A percentile compares a stretch with the other conserved stretches of the same genome.
Evolutionary conservation across 2,888 invertebrate genomes (phyloP).

Genomic region (Malthinus flaveolus): DNA sequence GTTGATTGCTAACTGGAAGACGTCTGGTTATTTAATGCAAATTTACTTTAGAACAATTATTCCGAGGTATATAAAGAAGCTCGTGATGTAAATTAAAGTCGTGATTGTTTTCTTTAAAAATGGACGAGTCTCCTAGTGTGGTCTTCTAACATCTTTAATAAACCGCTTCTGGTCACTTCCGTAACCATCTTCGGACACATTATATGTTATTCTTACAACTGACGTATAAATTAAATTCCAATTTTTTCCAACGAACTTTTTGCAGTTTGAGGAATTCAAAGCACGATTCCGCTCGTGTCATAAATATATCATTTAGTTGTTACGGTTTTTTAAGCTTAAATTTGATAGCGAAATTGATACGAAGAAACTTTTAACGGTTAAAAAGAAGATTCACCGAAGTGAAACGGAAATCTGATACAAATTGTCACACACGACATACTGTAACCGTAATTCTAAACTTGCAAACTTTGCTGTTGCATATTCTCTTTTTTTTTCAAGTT

Average conservation of each 20-base stretch:
- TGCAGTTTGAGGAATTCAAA: not conserved
- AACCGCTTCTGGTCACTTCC: constrained; percentile 23
- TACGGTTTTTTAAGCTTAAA: not conserved
- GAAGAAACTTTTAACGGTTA: not conserved
- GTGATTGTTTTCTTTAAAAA: constrained; percentile 36
- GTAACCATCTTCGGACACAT: constrained; percentile 11
- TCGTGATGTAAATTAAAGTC: constrained; percentile 43
- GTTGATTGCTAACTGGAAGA: constrained; percentile 27
- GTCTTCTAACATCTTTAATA: constrained; percentile 23
- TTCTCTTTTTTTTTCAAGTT: too few relatives aligned
- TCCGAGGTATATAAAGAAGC: constrained; percentile 37
- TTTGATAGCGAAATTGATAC: not conserved
- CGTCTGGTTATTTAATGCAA: constrained; percentile 43
- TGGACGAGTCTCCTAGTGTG: constrained; percentile 18
- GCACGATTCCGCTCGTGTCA: not conserved
- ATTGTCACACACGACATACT: constrained; percentile 23
- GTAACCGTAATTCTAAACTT: constrained; percentile 18
- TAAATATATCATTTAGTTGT: not conserved
- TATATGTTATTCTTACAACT: not conserved
- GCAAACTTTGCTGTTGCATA: not conserved
- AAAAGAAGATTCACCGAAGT: constrained; percentile 10
- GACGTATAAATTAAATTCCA: not conserved
- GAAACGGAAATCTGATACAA: constrained; percentile 22
- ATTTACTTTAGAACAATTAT: constrained; percentile 43
- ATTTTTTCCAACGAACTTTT: too few relatives aligned